Conservation (phyloP, 2,113 vertebrate species). For the Patagioenas fasciata region DNA sequence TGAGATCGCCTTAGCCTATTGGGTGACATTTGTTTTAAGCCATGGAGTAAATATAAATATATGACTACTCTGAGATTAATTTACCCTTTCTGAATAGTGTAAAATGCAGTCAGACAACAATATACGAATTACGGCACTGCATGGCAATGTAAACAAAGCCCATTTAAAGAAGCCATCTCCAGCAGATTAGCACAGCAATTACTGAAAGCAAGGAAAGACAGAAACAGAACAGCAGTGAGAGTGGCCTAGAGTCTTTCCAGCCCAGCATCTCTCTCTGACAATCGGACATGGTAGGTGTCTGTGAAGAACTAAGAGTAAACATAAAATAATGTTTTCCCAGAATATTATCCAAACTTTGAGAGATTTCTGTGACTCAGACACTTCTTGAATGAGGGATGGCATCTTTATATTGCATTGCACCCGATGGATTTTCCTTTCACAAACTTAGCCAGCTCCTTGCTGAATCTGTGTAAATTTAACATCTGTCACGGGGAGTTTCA, state of each 20-base stretch:
- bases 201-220: neutral
- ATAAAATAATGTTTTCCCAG: neutral
- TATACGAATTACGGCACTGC: neutral
- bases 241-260: neutral
- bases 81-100: neutral
- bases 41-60: neutral
- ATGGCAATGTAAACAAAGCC: neutral
- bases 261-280: neutral
- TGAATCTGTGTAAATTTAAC: neutral
- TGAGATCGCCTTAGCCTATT: neutral
- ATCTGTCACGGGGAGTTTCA: neutral
- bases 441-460: neutral
- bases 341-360: neutral
- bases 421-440: neutral
- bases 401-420: neutral
- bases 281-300: rapidly evolving
- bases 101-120: neutral
- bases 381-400: neutral
- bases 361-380: neutral
- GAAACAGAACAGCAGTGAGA: neutral
- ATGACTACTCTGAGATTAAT: neutral
- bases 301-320: neutral
- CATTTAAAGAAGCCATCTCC: neutral
- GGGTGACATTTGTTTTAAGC: neutral
- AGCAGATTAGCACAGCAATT: neutral